A percentile compares a stretch with the other conserved stretches of the same genome.
phyloP scores from a whole-genome alignment of 1,140 invertebrate genomes.

The Sitobion miscanthi region DNA sequence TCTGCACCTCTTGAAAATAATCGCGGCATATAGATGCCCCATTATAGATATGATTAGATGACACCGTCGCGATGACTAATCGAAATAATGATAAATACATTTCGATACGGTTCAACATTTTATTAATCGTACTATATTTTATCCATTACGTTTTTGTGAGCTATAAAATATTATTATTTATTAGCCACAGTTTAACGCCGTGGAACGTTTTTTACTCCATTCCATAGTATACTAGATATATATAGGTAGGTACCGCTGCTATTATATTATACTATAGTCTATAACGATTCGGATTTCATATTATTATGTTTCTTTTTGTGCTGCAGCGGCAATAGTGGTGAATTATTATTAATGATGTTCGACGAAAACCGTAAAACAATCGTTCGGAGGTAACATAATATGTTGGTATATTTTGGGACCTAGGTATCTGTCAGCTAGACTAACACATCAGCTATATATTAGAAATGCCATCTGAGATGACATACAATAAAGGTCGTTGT shows the following conservation, averaged over 20 bases:
- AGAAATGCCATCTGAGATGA: background rate
- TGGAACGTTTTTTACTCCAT: background rate
- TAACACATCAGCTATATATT: background rate
- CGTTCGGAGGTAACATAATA: background rate
- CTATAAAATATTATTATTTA: conserved; percentile 20
- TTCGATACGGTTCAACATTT: background rate
- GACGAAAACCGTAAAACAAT: background rate
- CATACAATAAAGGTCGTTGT: background rate
- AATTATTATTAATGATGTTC: background rate
- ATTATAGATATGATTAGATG: background rate
- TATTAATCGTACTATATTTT: conserved; percentile 14
- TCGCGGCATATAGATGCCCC: background rate
- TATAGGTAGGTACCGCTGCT: background rate
- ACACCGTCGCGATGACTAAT: background rate
- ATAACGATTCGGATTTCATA: background rate
- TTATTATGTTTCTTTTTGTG: background rate
- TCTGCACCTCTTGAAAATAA: background rate
- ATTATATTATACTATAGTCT: background rate
- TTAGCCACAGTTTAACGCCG: background rate
- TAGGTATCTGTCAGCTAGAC: background rate
- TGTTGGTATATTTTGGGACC: background rate
- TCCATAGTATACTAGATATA: background rate
- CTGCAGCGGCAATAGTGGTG: background rate
- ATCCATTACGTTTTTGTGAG: background rate
- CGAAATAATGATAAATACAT: conserved; percentile 5